Evolutionary conservation across 35 echinoderm and acorn worm species (phyloP).

Genomic region (Diadema setosum): DNA sequence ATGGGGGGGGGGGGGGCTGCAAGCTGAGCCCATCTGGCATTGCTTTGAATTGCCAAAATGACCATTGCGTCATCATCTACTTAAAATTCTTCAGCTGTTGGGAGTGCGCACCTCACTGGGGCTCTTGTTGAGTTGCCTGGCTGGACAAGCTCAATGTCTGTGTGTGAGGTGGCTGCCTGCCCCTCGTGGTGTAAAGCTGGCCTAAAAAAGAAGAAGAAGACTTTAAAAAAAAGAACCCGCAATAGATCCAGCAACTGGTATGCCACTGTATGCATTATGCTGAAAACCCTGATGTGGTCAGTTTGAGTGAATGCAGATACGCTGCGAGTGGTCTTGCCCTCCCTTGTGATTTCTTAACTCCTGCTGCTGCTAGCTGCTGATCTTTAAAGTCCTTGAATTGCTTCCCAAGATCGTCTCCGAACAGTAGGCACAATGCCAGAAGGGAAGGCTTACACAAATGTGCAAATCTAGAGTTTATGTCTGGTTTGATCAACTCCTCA

Average conservation of each 20-base stretch:
- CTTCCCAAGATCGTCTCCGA: not conserved
- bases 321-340: not conserved
- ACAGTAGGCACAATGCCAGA: not conserved
- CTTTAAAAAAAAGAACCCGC: no score
- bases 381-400: constrained; percentile 11
- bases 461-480: not conserved
- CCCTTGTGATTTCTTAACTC: constrained; percentile 6
- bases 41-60: constrained; percentile 4
- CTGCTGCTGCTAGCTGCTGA: not conserved
- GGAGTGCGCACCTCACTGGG: not conserved
- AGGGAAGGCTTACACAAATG: constrained; percentile 7
- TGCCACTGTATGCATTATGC: not conserved
- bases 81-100: not conserved
- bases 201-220: no score
- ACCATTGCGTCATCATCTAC: not conserved
- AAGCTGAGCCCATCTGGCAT: constrained; percentile 27
- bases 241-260: not conserved
- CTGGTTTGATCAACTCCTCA: not conserved
- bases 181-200: not conserved
- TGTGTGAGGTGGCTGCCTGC: no score
- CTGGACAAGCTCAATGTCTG: not conserved
- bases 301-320: not conserved
- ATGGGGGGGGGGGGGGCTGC: not conserved
- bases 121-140: not conserved
- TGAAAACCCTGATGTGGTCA: no score